phyloP scores from a whole-genome alignment of 2,888 invertebrate species.

The Girardia tigrina region DNA sequence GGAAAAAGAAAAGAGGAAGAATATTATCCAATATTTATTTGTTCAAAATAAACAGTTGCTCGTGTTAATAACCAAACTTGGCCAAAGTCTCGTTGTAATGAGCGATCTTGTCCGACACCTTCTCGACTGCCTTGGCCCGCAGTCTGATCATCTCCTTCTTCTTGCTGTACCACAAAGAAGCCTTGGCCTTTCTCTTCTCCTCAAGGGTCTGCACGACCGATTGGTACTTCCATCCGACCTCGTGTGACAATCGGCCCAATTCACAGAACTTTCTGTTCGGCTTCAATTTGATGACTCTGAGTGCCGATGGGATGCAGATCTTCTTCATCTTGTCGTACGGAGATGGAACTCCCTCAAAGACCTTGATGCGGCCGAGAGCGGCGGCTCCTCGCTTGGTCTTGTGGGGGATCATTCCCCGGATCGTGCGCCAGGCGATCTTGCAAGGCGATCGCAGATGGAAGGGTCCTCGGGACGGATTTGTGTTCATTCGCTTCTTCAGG shows the following conservation, averaged over 20 bases:
- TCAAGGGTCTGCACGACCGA: neutral
- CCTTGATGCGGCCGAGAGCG: slow-evolving; percentile 73
- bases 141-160: neutral
- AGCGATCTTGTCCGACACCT: neutral
- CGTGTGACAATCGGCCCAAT: slow-evolving; percentile 24
- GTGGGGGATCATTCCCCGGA: slow-evolving; percentile 97
- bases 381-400: slow-evolving; percentile 87
- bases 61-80: neutral
- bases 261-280: slow-evolving; percentile 60
- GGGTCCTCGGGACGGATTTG: slow-evolving; percentile 92
- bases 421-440: slow-evolving; percentile 88
- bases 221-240: slow-evolving; percentile 31
- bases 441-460: slow-evolving; percentile 95
- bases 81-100: neutral
- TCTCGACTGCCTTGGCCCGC: neutral
- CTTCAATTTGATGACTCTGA: slow-evolving; percentile 79
- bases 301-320: slow-evolving; percentile 82
- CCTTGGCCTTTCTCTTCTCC: neutral
- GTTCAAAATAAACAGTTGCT: too few relatives aligned
- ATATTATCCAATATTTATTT: too few relatives aligned
- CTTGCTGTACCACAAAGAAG: neutral
- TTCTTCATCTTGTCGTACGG: slow-evolving; percentile 80
- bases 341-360: slow-evolving; percentile 89
- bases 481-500: slow-evolving; percentile 88
- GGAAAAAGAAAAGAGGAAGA: too few relatives aligned